Evolutionary conservation across 2,888 invertebrate species (phyloP).

Genomic region (Psylliodes chrysocephalus): DNA sequence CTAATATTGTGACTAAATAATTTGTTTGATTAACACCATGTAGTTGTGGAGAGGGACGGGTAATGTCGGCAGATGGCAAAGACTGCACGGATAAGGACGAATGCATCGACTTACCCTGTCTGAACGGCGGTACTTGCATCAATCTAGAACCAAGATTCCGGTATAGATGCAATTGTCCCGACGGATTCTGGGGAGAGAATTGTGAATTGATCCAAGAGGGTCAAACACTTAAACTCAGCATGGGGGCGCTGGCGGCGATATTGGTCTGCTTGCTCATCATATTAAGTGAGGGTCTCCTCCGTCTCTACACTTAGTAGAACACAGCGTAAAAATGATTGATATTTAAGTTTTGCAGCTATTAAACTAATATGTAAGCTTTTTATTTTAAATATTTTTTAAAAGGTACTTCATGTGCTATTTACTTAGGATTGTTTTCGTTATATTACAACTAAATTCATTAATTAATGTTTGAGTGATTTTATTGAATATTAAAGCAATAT

Average conservation of each 20-base stretch:
- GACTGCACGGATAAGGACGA: constrained; percentile 96
- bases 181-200: constrained; percentile 94
- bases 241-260: constrained; percentile 97
- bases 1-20: neutral
- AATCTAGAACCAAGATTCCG: constrained; percentile 90
- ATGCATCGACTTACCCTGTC: constrained; percentile 92
- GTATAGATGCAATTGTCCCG: constrained; percentile 89
- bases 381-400: no score
- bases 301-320: constrained; percentile 1
- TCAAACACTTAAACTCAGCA: constrained; percentile 93
- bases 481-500: no score
- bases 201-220: constrained; percentile 95
- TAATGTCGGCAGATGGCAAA: constrained; percentile 89
- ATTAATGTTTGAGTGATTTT: no score
- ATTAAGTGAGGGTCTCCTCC: constrained; percentile 81
- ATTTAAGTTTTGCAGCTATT: constrained; percentile 3
- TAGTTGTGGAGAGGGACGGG: constrained; percentile 94
- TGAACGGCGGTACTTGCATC: constrained; percentile 91
- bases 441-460: no score
- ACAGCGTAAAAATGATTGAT: constrained; percentile 8
- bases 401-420: no score
- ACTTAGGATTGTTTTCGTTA: no score
- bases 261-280: constrained; percentile 97
- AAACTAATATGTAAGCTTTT: no score
- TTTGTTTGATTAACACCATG: constrained; percentile 37